Conservation (phyloP, 2,797 vertebrate genomes). For the Aldrovandia affinis region DNA sequence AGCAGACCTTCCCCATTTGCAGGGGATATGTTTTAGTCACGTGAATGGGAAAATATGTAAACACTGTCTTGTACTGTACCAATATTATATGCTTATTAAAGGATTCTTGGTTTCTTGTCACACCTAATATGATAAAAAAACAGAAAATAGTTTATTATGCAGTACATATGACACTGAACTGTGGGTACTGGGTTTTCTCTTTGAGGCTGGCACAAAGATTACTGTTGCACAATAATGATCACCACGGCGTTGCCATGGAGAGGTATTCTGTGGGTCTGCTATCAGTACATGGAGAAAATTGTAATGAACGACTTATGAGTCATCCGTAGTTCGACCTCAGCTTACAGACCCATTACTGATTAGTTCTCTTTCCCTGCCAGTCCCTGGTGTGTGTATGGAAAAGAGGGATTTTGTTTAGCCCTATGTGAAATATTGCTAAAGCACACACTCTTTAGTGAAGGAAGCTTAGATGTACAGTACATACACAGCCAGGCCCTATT, state of each 20-base stretch:
- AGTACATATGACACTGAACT: neutral
- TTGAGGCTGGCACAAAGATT: neutral
- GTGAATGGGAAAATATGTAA: neutral
- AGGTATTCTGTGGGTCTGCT: neutral
- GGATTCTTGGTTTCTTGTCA: neutral
- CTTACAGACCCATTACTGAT: slow-evolving; percentile 1
- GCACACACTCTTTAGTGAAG: slow-evolving; percentile 12
- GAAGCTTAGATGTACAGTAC: slow-evolving; percentile 13
- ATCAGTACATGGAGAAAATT: neutral
- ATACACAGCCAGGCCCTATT: slow-evolving; percentile 17
- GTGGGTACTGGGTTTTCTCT: neutral
- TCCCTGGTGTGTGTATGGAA: neutral
- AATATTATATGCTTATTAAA: neutral
- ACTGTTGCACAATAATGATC: slow-evolving; percentile 3
- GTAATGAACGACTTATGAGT: slow-evolving; percentile 15
- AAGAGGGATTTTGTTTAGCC: slow-evolving; percentile 1
- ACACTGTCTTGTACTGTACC: neutral
- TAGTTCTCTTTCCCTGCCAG: neutral
- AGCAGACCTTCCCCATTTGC: neutral
- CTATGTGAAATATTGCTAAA: neutral
- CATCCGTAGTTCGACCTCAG: neutral
- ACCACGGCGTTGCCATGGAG: slow-evolving; percentile 2
- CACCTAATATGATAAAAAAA: neutral
- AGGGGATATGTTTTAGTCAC: neutral
- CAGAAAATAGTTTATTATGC: neutral